phyloP scores from a whole-genome alignment of 2,888 invertebrate species.

The Rhyacophila evoluta region DNA sequence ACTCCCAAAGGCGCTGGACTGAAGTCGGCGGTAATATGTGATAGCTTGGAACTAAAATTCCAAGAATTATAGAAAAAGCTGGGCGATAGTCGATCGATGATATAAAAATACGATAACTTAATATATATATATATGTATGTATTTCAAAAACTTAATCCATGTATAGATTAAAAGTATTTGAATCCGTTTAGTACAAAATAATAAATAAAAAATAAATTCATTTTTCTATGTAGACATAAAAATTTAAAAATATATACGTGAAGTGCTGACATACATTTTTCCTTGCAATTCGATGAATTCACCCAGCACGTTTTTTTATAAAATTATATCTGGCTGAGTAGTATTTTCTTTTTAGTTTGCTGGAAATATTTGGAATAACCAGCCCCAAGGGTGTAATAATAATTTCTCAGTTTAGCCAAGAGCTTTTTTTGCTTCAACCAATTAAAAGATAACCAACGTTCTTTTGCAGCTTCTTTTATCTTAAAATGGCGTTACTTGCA shows the following conservation, averaged over 20 bases:
- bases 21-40: too few species aligned
- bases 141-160: too few species aligned
- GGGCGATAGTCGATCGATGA: too few species aligned
- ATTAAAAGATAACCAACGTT: conserved; percentile 22
- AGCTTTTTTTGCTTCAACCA: conserved; percentile 3
- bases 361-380: conserved; percentile 17
- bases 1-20: too few species aligned
- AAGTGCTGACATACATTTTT: not conserved
- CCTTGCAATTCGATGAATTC: not conserved
- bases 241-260: too few species aligned
- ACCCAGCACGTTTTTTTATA: not conserved
- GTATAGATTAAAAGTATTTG: too few species aligned
- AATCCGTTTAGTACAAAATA: not conserved
- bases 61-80: too few species aligned
- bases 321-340: conserved; percentile 3
- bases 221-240: too few species aligned
- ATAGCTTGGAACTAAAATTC: too few species aligned
- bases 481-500: conserved; percentile 1
- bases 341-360: conserved; percentile 22
- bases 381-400: conserved; percentile 8
- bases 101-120: too few species aligned
- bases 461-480: conserved; percentile 2
- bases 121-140: too few species aligned
- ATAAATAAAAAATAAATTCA: not conserved
- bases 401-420: conserved; percentile 18